Conservation (phyloP, 2,797 vertebrate species). For the Pristis pectinata region DNA sequence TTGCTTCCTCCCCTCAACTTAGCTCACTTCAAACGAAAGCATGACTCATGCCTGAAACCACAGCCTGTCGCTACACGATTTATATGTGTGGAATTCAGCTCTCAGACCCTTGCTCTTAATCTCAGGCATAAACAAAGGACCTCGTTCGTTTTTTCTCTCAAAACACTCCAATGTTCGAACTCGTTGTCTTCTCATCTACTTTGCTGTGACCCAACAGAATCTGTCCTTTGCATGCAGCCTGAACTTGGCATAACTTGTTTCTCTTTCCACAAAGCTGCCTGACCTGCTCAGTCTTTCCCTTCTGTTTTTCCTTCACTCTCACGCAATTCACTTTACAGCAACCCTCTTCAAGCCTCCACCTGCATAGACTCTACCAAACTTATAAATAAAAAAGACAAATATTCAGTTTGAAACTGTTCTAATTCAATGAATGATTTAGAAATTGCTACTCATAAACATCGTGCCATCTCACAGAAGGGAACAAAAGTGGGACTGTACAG, state of each 20-base stretch:
- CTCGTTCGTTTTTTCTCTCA: background rate
- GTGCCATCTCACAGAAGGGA: background rate
- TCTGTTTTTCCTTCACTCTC: no score
- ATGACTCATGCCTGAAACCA: conserved; percentile 30
- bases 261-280: no score
- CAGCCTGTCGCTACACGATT: conserved; percentile 35
- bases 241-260: background rate
- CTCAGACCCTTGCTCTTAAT: background rate
- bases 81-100: conserved; percentile 36
- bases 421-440: background rate
- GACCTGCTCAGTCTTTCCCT: no score
- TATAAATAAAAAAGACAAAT: background rate
- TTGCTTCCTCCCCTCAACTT: conserved; percentile 18
- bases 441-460: background rate
- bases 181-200: background rate
- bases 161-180: background rate
- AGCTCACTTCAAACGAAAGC: conserved; percentile 30
- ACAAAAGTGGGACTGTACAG: background rate
- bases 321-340: no score
- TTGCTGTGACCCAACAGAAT: background rate
- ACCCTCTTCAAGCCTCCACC: no score
- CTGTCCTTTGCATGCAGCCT: background rate
- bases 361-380: background rate
- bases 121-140: conserved; percentile 33
- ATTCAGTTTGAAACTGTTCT: background rate